phyloP scores from a whole-genome alignment of 2,888 invertebrate genomes.

The Boloria euphrosyne region DNA sequence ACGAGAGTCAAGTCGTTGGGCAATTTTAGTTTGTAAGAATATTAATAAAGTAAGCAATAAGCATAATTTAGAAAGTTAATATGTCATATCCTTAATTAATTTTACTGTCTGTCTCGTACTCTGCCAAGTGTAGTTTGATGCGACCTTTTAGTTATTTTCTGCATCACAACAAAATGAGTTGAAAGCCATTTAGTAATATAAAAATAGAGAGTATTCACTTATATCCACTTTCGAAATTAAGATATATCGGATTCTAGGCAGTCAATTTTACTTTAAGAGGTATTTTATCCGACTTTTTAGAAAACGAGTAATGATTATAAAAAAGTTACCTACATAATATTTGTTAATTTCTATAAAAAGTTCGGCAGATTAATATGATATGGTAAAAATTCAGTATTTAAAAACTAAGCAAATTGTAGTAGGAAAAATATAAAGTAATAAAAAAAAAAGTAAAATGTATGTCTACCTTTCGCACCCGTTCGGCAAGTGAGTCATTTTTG shows the following conservation, averaged over 20 bases:
- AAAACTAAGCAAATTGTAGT: no score
- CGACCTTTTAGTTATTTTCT: conserved; percentile 77
- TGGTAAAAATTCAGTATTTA: no score
- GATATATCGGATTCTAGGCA: no score
- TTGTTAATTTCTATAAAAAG: no score
- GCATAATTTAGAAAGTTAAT: conserved; percentile 44
- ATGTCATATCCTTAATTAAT: conserved; percentile 71
- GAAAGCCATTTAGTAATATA: conserved; percentile 51
- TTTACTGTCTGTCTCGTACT: conserved; percentile 58
- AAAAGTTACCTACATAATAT: no score
- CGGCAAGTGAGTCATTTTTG: conserved; percentile 86
- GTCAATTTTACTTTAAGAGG: no score
- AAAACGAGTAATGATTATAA: no score
- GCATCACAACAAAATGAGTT: conserved; percentile 54
- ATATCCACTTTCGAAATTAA: no score
- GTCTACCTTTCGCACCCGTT: conserved; percentile 85
- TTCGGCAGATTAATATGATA: no score
- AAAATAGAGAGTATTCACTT: neutral
- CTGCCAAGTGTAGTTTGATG: conserved; percentile 59
- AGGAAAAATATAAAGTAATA: neutral
- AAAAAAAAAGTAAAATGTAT: no score
- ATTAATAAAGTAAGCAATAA: conserved; percentile 3
- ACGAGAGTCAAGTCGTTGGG: no score
- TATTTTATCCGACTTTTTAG: no score
- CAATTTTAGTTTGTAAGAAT: neutral